Evolutionary conservation across 30 jellyfish, hydroid and myxozoan species (phyloP), one percentile per base, ranked within the genome.

Genomic region (Hydractinia echinata): DNA sequence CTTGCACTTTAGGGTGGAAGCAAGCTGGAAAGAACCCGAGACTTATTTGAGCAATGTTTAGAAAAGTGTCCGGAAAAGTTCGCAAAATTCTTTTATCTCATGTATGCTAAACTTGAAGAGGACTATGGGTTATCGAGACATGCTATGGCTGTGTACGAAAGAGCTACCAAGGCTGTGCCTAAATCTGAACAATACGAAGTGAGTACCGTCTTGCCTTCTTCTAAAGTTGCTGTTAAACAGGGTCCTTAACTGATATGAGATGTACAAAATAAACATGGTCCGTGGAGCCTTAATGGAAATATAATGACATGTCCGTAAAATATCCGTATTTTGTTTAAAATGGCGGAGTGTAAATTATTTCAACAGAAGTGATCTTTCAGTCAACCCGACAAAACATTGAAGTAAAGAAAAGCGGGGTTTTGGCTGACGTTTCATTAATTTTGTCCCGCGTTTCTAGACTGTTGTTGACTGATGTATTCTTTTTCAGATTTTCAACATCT

Each of bases 91-190:
- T 87, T 95, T 70, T 95, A 76, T 66, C 68, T 95, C 77, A 78
- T 89, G 95, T 95, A 95, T 79, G 99, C 97, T 1, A 85, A 89
- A 84, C 83, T 95, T 58, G 99, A 95, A 77, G 99, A 95, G 81
- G 95, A 95, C 71, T 79, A 64, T 73, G 99, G 99, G 58, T 92
- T 95, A 66, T 95, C 99, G 16, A 77, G 97, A 79, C 97, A 89
- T 83, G 99, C 99, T 8, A 88, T 95, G 97, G 91, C 99, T n/a
- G 97, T 95, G 21, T 95, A 95, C 72, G 96, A 95, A 77, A 76
- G 99, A 54, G 99, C 99, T 8, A 79, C 95, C 13, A 84, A 85
- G 44, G 76, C 84, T 16, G 95, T 95, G 7, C 95, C 93, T 51
- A 81, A 84, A 16, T 81, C 77, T 51, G 99, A 95, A 51, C 90